Base-by-base conservation (phyloP, 2,797 vertebrate genomes). In the Sardinella longiceps region DNA sequence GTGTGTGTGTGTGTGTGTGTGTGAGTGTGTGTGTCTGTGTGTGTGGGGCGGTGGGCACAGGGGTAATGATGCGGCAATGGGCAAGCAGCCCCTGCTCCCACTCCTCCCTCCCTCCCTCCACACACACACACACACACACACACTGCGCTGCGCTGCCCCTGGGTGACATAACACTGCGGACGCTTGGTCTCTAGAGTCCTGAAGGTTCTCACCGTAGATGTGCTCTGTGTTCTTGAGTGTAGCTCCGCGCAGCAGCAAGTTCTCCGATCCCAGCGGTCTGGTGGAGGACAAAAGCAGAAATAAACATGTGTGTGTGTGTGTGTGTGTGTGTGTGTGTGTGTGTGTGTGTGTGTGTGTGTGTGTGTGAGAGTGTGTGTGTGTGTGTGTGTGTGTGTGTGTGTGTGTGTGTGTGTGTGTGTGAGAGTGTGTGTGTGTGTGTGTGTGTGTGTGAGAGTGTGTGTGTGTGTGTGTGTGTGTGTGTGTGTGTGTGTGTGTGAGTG, bases 211-310 rank as follows among this genome's bases (percentile, higher is more conserved):
- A 99, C 98, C 98, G 0, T 97, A 98, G 56, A 99, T 95, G 89
- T 94, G 94, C 90, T 97, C 95, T 0, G 98, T 99, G 93, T 99
- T 99, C 91, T 99, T 99, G 82, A 99, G 95, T 0, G 97, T 98
- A 85, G 98, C 98, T 90, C 98, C 98, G 91, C 98, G 93, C 25
- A 99, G 97, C 88, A 99, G 96, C 91, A 99, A 86, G 92, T 99
- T 98, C 92, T 99, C 98, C 0, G 98, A 97, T 88, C 97, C 98
- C 84, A 99, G 90, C 0, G 98, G 97, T 93, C 98, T 99, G 90
- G 4, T 81, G 45, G 46, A n/a, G n/a, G n/a, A n/a, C 6, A 30
- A 25, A 94, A 92, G n/a, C n/a, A n/a, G n/a, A 84, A 28, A 7
- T 4, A 43, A 66, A 85, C 92, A 74, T 11, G 48, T 63, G 5